Evolutionary conservation across 2,888 invertebrate species (phyloP), one percentile per base, ranked within the genome.

Genomic region (Nematopogon swammerdamellus): DNA sequence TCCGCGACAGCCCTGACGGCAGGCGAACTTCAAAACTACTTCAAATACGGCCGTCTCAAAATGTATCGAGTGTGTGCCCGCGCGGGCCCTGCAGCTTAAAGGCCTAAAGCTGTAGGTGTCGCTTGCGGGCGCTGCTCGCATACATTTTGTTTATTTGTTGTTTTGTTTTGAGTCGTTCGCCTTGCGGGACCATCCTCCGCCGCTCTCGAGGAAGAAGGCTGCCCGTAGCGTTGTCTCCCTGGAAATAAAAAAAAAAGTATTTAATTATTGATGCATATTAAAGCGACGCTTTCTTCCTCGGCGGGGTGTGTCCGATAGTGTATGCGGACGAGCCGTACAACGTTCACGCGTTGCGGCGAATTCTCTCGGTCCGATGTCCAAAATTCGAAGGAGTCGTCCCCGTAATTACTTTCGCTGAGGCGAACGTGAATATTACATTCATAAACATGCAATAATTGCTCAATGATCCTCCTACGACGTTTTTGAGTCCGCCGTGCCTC

Each of bases 241-340:
- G 8, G 8, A 4, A 8, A 25, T 25, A 6, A 25, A 25, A 25
- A 25, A n/a, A 6, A 63, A 65, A 63, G 59, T 65, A 66, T 68
- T 68, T 65, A 68, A 70, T 69, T 67, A 63, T 16, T 63, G 51
- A 59, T 56, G 57, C 57, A 59, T 61, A 63, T 65, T 63, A 64
- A 67, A 66, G 66, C 61, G 64, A 60, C 57, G 61, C 63, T 64
- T 58, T 36, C 36, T 8, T 36, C 36, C 36, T 25, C 25, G 25
- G 55, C 58, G 58, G 66, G 71, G 69, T 66, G 69, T 71, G 70
- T 71, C 74, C 71, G 76, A 73, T 70, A 68, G 74, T 72, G 75
- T 71, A 69, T 70, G 69, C 43, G 68, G n/a, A 44, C 44, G 48
- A n/a, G 44, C 20, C 44, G 4, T 18, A 17, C 19, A n/a, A 19